Conservation (phyloP, 2,888 invertebrate genomes). For the Netelia fuscicornis region DNA sequence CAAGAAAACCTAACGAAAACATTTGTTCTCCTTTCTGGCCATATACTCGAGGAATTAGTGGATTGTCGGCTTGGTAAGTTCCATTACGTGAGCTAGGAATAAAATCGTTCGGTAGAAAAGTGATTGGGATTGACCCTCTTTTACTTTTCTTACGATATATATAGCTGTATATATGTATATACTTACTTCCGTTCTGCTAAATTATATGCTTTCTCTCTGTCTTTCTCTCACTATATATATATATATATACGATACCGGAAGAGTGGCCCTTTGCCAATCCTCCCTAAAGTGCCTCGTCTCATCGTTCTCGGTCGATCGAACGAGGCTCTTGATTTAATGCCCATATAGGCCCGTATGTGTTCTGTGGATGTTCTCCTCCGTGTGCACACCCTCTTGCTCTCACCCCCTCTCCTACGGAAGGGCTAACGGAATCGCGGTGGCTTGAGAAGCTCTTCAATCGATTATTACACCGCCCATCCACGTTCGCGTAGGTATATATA, state of each 20-base stretch:
- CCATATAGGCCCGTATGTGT: slow-evolving; percentile 10
- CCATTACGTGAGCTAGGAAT: slow-evolving; percentile 68
- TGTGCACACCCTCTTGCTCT: slow-evolving; percentile 3
- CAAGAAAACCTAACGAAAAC: slow-evolving; percentile 72
- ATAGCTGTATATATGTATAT: slow-evolving; percentile 35
- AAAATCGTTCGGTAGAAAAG: slow-evolving; percentile 77
- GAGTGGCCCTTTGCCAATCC: slow-evolving; percentile 50
- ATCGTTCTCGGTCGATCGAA: slow-evolving; percentile 74
- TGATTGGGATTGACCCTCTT: slow-evolving; percentile 81
- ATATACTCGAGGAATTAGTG: slow-evolving; percentile 79
- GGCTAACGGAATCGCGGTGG: slow-evolving; percentile 40
- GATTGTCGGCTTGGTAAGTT: slow-evolving; percentile 72
- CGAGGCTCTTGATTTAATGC: slow-evolving; percentile 76
- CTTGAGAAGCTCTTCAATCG: slow-evolving; percentile 41
- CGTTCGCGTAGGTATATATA: neutral
- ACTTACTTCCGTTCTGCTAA: slow-evolving; percentile 54
- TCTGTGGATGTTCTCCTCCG: neutral
- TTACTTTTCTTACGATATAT: slow-evolving; percentile 71
- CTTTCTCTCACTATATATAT: neutral
- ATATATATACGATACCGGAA: neutral
- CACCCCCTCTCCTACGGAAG: slow-evolving; percentile 16
- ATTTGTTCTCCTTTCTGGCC: slow-evolving; percentile 79
- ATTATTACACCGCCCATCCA: slow-evolving; percentile 47
- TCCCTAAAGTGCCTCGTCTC: slow-evolving; percentile 46
- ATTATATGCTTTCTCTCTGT: neutral